Percentiles rank a stretch among this genome's conserved stretches.
Evolutionary conservation across 35 echinoderm and acorn worm species (phyloP).

Genomic region (Lytechinus pictus): DNA sequence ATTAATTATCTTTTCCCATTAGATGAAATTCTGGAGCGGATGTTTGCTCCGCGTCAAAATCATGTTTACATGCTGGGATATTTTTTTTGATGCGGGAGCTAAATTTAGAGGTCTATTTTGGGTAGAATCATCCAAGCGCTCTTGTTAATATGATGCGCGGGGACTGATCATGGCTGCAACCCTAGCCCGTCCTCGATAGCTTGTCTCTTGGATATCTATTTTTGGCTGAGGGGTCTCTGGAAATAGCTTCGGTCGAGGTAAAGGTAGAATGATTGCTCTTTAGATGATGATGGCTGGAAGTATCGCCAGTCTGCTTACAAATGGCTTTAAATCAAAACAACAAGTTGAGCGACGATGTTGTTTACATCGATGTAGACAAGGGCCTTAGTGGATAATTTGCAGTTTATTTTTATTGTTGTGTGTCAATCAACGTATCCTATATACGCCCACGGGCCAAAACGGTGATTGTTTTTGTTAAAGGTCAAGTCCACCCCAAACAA

Average conservation of each 20-base stretch:
- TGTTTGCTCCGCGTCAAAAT: background rate
- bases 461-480: no score
- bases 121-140: background rate
- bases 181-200: background rate
- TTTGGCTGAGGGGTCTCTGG: background rate
- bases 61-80: background rate
- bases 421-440: no score
- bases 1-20: background rate
- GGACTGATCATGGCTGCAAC: background rate
- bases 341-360: background rate
- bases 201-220: background rate
- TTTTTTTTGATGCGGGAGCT: background rate
- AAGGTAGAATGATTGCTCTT: background rate
- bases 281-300: background rate
- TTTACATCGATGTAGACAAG: background rate
- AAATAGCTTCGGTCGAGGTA: slow-evolving; percentile 10
- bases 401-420: background rate
- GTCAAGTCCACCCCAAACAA: no score
- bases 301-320: background rate
- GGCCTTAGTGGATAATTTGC: background rate
- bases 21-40: background rate
- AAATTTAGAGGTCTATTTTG: slow-evolving; percentile 20
- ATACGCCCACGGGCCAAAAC: no score
- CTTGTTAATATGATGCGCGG: background rate
- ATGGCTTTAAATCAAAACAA: background rate